Base-by-base conservation (phyloP, 1,140 invertebrate genomes). In the Drosophila azteca region DNA sequence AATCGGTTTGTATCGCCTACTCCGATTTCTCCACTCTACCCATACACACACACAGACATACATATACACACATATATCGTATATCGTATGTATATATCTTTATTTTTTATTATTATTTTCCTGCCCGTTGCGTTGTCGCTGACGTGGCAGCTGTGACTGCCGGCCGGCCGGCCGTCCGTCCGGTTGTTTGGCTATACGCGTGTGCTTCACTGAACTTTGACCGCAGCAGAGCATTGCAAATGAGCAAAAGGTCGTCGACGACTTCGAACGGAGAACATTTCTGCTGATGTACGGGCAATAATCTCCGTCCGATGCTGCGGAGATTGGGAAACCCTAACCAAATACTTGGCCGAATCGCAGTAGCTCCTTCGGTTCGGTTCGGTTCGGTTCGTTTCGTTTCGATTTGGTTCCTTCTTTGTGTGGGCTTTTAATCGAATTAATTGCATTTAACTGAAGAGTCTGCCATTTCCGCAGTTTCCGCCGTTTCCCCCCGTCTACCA, bases 341-440 rank as follows among this genome's bases (percentile, higher is more conserved):
- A 70, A 68, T 69, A 66, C 35, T 17, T 9, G 11, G 41, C n/a
- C 15, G 2, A 24, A 13, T 55, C 31, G 45, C 20, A 41, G 43
- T 26, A 9, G 31, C 8, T 26, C 24, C 8, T 13, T 39, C 11
- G 13, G 11, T 11, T n/a, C n/a, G n/a, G n/a, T n/a, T n/a, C n/a
- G n/a, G n/a, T n/a, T n/a, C n/a, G n/a, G n/a, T n/a, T n/a, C n/a
- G n/a, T n/a, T n/a, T n/a, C n/a, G n/a, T n/a, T 31, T 6, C 4
- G 17, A 20, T 39, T 11, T 3, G 11, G 9, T 35, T 9, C 31
- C 31, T 3, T 35, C 35, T 39, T 39, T 39, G 35, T 39, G 9
- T 58, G 65, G 52, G 68, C 68, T 54, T 80, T 80, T 85, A 85
- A 85, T 85, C 81, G 77, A 85, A 77, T 85, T 85, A 85, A 85